Percentiles rank a stretch among this genome's conserved stretches.
phyloP scores from a whole-genome alignment of 2,888 invertebrate genomes.

The Pristionchus fissidentatus region DNA sequence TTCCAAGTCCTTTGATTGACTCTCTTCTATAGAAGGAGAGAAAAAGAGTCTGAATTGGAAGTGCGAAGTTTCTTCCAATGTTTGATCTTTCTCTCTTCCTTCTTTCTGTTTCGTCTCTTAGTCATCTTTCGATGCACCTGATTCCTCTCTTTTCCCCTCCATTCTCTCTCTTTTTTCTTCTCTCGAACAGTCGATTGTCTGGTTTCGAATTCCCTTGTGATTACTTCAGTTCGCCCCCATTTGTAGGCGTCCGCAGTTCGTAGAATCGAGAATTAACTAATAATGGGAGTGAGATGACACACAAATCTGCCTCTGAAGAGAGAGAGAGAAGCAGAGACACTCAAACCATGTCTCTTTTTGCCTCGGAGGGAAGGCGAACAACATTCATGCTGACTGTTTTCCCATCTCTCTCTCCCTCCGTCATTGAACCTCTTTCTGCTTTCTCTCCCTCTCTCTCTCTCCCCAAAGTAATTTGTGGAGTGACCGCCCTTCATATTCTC shows the following conservation, averaged over 20 bases:
- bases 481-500: constrained; percentile 32
- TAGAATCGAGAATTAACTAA: background rate
- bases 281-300: background rate
- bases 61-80: constrained; percentile 23
- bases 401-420: constrained; percentile 27
- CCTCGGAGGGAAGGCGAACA: background rate
- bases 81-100: constrained; percentile 41
- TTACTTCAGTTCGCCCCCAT: background rate
- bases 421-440: constrained; percentile 38
- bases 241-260: background rate
- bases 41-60: no score
- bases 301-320: background rate
- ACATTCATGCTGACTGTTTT: constrained; percentile 19
- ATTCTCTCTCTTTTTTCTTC: no score
- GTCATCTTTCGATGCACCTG: constrained; percentile 16
- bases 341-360: constrained; percentile 18
- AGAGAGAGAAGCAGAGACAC: constrained; percentile 30
- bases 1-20: constrained; percentile 15
- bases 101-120: constrained; percentile 43
- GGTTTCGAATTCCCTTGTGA: constrained; percentile 2
- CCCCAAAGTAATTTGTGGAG: constrained; percentile 38
- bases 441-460: background rate
- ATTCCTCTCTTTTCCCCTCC: constrained; percentile 26
- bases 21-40: no score
- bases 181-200: constrained; percentile 4